These are phyloP conservation scores for Tineola bisselliella DNA, from an alignment of 2,888 invertebrate genomes.

Conservation along the genomic window DNA sequence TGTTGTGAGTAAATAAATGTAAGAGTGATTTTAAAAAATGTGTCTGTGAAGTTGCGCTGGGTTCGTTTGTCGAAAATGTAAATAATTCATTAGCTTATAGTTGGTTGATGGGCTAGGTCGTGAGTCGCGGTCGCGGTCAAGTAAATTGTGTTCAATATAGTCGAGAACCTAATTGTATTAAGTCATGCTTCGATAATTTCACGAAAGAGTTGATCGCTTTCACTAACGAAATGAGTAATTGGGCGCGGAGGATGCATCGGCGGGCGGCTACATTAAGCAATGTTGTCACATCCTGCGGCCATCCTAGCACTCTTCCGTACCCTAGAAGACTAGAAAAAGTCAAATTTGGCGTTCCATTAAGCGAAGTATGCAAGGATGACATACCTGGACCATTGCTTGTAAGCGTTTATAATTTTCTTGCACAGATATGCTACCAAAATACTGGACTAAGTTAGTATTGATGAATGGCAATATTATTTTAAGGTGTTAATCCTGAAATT, in stretches of 20 bases:
- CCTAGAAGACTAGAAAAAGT: constrained; percentile 90
- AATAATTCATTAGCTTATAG: not conserved
- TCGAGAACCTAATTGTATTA: constrained; percentile 3
- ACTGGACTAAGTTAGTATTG: constrained; percentile 12
- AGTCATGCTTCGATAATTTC: constrained; percentile 20
- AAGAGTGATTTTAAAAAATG: not conserved
- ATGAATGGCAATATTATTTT: not conserved
- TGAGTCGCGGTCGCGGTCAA: not conserved
- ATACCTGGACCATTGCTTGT: constrained; percentile 92
- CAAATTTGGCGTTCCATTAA: constrained; percentile 91
- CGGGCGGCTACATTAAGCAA: constrained; percentile 90
- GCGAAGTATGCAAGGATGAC: constrained; percentile 94
- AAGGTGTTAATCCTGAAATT: constrained; percentile 90
- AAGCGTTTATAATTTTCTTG: constrained; percentile 42
- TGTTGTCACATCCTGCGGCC: constrained; percentile 91
- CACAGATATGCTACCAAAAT: too few relatives aligned
- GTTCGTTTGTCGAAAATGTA: not conserved
- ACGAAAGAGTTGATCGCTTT: constrained; percentile 11
- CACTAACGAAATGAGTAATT: constrained; percentile 79
- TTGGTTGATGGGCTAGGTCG: constrained; percentile 7
- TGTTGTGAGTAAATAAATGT: not conserved
- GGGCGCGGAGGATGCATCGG: constrained; percentile 92
- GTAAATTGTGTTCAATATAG: not conserved
- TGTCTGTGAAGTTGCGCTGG: not conserved
- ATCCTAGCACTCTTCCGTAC: constrained; percentile 81